Evolutionary conservation across 2,113 vertebrate genomes (phyloP).

Genomic region (Brachyhypopomus gauderio): DNA sequence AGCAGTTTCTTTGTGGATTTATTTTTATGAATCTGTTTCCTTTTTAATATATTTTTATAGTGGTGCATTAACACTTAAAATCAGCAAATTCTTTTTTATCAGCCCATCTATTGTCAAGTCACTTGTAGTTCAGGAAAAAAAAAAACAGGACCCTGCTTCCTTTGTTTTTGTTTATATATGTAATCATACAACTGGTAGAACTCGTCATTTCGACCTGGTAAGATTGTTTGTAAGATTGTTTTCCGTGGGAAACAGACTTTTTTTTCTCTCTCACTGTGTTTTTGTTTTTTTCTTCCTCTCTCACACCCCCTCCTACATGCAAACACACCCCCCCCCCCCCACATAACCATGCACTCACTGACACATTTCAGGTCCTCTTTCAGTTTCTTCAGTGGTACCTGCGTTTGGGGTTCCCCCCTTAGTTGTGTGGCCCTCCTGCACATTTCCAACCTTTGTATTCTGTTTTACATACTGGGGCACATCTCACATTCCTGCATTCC

Average conservation of each 20-base stretch:
- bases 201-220: not conserved
- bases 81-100: not conserved
- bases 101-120: too few relatives aligned
- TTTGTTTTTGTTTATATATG: not conserved
- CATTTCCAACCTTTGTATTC: too few relatives aligned
- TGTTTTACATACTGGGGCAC: too few relatives aligned
- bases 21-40: not conserved
- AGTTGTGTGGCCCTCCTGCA: too few relatives aligned
- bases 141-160: too few relatives aligned
- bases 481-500: too few relatives aligned
- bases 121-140: too few relatives aligned
- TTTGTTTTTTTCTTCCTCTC: not conserved
- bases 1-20: not conserved
- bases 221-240: not conserved
- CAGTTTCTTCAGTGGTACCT: not conserved
- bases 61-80: not conserved
- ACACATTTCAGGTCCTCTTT: not conserved
- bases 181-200: not conserved
- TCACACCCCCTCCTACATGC: not conserved
- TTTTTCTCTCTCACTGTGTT: not conserved
- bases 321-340: not conserved
- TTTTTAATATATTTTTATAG: not conserved
- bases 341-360: constrained; percentile 3
- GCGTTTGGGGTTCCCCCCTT: too few relatives aligned
- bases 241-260: not conserved